phyloP scores from a whole-genome alignment of 2,888 invertebrate genomes.

The Luffia ferchaultella region DNA sequence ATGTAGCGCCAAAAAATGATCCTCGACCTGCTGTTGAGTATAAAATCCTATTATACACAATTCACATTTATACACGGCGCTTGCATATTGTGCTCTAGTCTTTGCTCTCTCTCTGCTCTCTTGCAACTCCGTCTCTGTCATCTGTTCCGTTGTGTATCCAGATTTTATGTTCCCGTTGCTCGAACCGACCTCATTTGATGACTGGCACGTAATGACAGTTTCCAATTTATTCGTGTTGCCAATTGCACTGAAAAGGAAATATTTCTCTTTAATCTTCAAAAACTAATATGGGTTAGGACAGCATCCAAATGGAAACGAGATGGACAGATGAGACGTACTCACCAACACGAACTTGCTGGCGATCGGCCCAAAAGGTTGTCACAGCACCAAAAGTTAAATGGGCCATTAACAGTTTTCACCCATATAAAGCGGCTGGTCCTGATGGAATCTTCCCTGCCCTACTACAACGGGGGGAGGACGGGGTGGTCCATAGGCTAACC shows the following conservation, averaged over 20 bases:
- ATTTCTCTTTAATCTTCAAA: neutral
- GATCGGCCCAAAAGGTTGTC: too few relatives aligned
- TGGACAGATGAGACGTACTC: too few relatives aligned
- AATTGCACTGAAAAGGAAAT: neutral
- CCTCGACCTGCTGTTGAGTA: constrained; percentile 46
- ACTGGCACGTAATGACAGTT: constrained; percentile 17
- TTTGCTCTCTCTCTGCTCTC: constrained; percentile 39
- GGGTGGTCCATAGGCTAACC: too few relatives aligned
- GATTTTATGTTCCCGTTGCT: too few relatives aligned
- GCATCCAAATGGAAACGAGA: too few relatives aligned
- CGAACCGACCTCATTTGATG: constrained; percentile 17
- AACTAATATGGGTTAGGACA: too few relatives aligned
- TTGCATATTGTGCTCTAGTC: constrained; percentile 32
- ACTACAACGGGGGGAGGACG: too few relatives aligned
- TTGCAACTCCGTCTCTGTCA: constrained; percentile 40
- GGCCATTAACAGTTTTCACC: too few relatives aligned
- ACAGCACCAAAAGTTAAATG: too few relatives aligned
- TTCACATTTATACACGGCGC: constrained; percentile 49
- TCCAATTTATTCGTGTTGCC: constrained; percentile 18
- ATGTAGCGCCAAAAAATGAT: constrained; percentile 40
- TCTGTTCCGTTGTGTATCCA: constrained; percentile 33
- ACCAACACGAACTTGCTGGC: too few relatives aligned
- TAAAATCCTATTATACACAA: constrained; percentile 49
- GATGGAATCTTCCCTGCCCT: too few relatives aligned
- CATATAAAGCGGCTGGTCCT: too few relatives aligned